Base-by-base conservation (phyloP, 2,797 vertebrate genomes). In the Acipenser ruthenus region DNA sequence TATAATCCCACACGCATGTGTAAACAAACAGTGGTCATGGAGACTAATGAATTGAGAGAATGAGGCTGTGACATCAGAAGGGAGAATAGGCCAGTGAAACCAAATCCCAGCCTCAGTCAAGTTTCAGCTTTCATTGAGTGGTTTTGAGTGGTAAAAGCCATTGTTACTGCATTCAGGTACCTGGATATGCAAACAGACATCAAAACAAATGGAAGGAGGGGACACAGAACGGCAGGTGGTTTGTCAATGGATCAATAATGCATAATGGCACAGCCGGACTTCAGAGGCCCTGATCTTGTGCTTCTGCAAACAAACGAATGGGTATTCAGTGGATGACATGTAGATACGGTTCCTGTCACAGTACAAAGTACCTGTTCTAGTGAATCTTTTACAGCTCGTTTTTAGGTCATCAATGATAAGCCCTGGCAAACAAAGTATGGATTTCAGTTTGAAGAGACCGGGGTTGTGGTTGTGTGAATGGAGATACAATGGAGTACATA, bases 151-250 rank as follows among this genome's bases (percentile, higher is more conserved):
- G n/a, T 6, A 1, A 7, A 10, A 50, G 12, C 3, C 1, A 37
- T 13, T 12, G 37, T 49, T 59, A 4, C 4, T 37, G 37, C 10
- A 6, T 23, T 7, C 47, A 9, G 11, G 52, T 49, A 15, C 6
- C 4, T 13, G 12, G 18, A 37, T 49, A 48, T 50, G 65, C 53
- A 65, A 65, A 59, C 8, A 59, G 3, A 8, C 11, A 18, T 13
- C 15, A 49, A 1, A 37, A 56, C 15, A 18, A 18, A 18, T 18
- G 15, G 15, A 18, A 18, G 23, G 37, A 37, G 52, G n/a, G 51
- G 9, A 64, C 23, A 49, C 49, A 52, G 15, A 23, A 10, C 7
- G 58, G 50, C 63, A 69, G 68, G 68, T 65, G 64, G 23, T 37
- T 37, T 62, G 63, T 55, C 9, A 49, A 56, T n/a, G 49, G 12